phyloP scores from a whole-genome alignment of 2,113 vertebrate species.

The Sphaerodactylus townsendi region DNA sequence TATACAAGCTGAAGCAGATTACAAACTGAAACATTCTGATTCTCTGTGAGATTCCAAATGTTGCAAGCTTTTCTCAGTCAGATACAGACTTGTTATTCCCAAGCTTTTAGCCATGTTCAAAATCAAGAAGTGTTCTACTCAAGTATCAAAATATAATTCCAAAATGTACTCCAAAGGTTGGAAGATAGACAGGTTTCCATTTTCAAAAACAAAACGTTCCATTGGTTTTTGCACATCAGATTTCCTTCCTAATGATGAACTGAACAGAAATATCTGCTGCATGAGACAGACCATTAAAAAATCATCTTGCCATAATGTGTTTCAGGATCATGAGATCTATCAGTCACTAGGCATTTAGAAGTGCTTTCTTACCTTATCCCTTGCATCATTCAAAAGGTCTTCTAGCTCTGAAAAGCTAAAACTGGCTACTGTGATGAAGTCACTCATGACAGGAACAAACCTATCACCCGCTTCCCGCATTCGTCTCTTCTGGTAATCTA shows the following conservation, averaged over 20 bases:
- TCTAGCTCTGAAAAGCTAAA: constrained; percentile 98
- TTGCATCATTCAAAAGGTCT: constrained; percentile 91
- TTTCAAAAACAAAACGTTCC: neutral
- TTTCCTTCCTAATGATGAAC: neutral
- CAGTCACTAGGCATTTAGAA: neutral
- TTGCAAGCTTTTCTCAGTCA: neutral
- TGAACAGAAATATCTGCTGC: neutral
- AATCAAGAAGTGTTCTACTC: neutral
- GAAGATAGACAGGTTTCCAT: neutral
- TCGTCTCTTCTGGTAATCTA: constrained; percentile 91
- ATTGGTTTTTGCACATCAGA: neutral
- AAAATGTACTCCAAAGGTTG: no score
- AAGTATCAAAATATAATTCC: neutral
- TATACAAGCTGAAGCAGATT: neutral
- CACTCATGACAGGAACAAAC: constrained; percentile 92
- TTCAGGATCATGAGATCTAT: neutral
- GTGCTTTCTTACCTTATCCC: constrained; percentile 83
- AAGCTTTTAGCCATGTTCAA: neutral
- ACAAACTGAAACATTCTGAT: neutral
- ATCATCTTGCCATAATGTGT: neutral
- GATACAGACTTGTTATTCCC: no score
- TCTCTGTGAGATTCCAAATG: neutral
- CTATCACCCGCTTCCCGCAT: constrained; percentile 84
- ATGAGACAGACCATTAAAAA: neutral
- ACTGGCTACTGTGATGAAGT: constrained; percentile 97